phyloP scores from a whole-genome alignment of 2,888 invertebrate genomes.

The Oligia latruncula region DNA sequence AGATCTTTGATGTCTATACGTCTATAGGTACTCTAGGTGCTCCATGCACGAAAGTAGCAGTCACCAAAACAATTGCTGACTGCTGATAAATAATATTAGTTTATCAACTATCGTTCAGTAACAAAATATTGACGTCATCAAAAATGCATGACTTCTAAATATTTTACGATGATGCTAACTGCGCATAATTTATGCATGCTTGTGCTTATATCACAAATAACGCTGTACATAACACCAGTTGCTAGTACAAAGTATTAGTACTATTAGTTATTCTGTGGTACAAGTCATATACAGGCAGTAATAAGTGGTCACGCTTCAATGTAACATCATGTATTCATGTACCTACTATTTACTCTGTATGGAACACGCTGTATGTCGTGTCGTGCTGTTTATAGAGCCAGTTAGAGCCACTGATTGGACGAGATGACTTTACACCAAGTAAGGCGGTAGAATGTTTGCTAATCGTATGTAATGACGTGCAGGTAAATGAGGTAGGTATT shows the following conservation, averaged over 20 bases:
- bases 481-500: slow-evolving; percentile 28
- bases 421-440: slow-evolving; percentile 65
- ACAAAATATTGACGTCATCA: slow-evolving; percentile 26
- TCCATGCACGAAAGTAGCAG: neutral
- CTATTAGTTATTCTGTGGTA: too few species aligned
- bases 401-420: slow-evolving; percentile 76
- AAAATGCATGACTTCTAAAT: slow-evolving; percentile 44
- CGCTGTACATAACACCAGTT: slow-evolving; percentile 49
- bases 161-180: slow-evolving; percentile 49
- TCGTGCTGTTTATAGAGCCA: slow-evolving; percentile 72
- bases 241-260: slow-evolving; percentile 7
- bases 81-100: neutral
- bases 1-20: neutral
- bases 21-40: neutral
- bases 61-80: slow-evolving; percentile 3
- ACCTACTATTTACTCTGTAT: slow-evolving; percentile 61
- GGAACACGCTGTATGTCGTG: slow-evolving; percentile 63
- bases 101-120: slow-evolving; percentile 14
- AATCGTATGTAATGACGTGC: slow-evolving; percentile 49
- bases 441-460: slow-evolving; percentile 63
- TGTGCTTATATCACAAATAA: slow-evolving; percentile 44
- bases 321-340: slow-evolving; percentile 64
- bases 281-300: slow-evolving; percentile 32
- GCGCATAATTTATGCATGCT: slow-evolving; percentile 43
- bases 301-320: slow-evolving; percentile 56